A percentile compares a stretch with the other conserved stretches of the same genome.
Conservation (phyloP, 1,140 invertebrate species). For the Brachystomella parvula region DNA sequence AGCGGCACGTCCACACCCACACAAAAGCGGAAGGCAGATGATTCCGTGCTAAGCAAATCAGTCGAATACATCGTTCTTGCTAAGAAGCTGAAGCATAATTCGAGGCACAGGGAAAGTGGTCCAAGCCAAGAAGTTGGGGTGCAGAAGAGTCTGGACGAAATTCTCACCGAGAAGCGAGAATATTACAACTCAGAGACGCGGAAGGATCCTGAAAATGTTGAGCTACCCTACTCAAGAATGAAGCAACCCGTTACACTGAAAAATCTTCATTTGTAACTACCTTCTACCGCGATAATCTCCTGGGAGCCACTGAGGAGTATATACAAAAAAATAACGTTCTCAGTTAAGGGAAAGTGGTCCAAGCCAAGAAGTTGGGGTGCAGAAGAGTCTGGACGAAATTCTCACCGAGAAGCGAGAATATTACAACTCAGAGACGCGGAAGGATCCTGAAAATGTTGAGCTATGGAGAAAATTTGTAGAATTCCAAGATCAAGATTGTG, state of each 20-base stretch:
- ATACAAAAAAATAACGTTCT: background rate
- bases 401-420: slow-evolving; percentile 9
- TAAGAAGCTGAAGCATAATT: too few species aligned
- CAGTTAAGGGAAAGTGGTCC: background rate
- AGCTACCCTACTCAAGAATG: slow-evolving; percentile 10
- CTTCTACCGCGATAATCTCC: background rate
- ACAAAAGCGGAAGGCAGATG: background rate
- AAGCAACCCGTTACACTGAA: background rate
- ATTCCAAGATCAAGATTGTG: slow-evolving; percentile 33
- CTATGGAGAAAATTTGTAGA: slow-evolving; percentile 34
- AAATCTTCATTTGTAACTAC: background rate
- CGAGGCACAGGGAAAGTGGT: too few species aligned
- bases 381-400: too few species aligned
- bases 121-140: too few species aligned
- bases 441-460: slow-evolving; percentile 26
- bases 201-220: slow-evolving; percentile 26
- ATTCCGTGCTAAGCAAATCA: background rate
- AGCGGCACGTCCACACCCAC: background rate
- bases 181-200: slow-evolving; percentile 25
- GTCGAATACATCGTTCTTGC: too few species aligned
- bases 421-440: slow-evolving; percentile 25
- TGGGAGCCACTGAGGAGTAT: slow-evolving; percentile 1
- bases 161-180: slow-evolving; percentile 9
- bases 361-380: too few species aligned
- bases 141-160: too few species aligned